Base-by-base conservation (phyloP, 2,888 invertebrate species). In the Abrostola triplasia region DNA sequence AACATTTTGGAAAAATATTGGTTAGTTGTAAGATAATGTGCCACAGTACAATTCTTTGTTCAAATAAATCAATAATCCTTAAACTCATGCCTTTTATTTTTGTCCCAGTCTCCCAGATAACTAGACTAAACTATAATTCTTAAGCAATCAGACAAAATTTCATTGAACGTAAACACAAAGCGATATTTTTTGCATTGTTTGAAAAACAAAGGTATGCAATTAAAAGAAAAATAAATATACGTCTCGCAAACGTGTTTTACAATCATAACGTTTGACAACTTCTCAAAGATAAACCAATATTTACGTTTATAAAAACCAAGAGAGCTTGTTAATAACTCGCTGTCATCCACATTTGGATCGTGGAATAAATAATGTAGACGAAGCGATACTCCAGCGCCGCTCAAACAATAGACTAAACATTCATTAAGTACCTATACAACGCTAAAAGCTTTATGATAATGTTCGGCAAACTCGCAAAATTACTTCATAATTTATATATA, bases 401-500 rank as follows among this genome's bases (percentile, higher is more conserved):
- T 80, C 76, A 79, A 83, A 83, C 85, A 84, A 81, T 80, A 89
- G 88, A 87, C 88, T 88, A 88, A 89, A 89, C 88, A 88, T 78
- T 78, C 77, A 80, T 84, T 83, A 69, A 70, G 72, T 73, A 68
- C 55, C 61, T 61, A 70, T 58, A 66, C 59, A 67, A 66, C 69
- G 73, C 64, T 70, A 74, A 73, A 76, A 73, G 74, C 73, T 79
- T 81, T 76, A 76, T 68, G 68, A 69, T 66, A 72, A 64, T 71
- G 56, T 66, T 69, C 58, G 11, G 58, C 50, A 59, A 69, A 60
- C 37, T 47, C 44, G 36, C 37, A 10, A 54, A 66, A 73, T 66
- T 57, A 52, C 50, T 57, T 64, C 36, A 53, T 48, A 48, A 70
- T 65, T 61, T 67, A 65, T 54, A 48, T 56, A 36, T 40, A 12